Base-by-base conservation (phyloP, 2,888 invertebrate genomes). In the Scaptodrosophila latifasciaeformis region DNA sequence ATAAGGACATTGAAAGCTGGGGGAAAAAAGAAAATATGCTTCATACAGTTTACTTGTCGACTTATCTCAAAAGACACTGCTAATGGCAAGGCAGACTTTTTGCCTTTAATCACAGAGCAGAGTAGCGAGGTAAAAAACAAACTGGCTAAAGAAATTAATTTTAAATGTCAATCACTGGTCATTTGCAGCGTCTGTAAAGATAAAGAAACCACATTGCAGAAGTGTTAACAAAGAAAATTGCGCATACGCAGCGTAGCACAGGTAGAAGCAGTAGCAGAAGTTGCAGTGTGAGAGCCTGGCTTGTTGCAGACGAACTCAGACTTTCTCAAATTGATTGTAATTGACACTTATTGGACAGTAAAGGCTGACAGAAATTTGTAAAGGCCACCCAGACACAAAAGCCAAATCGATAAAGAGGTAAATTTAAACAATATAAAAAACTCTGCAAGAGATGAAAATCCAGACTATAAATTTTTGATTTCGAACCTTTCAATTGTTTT, bases 261-360 rank as follows among this genome's bases (percentile, higher is more conserved):
- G 57, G 61, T 52, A 40, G 44, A 15, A 27, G 47, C 48, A 51
- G 43, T 24, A 39, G 27, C 45, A 31, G 39, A 17, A 10, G 18
- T 37, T 10, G 18, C 17, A 15, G 24, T 24, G 4, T 24, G 24
- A 24, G 24, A n/a, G n/a, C n/a, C n/a, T n/a, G n/a, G n/a, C n/a
- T n/a, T n/a, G n/a, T n/a, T n/a, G n/a, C n/a, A 24, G 44, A 15
- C 44, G 29, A 27, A 44, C 17, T 31, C 59, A 62, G 62, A 70
- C 12, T 13, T 34, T 12, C 51, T 67, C 64, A 82, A 81, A 78
- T 81, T 81, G 74, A 75, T 68, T 74, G 72, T 82, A 83, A 83
- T 82, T 83, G 83, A 83, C 83, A 82, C 74, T 82, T 83, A 83
- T 82, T 82, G 76, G 74, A 82, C 81, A 83, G 80, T 70, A 66